Conservation (phyloP, 2,797 vertebrate species). For the Betta splendens region DNA sequence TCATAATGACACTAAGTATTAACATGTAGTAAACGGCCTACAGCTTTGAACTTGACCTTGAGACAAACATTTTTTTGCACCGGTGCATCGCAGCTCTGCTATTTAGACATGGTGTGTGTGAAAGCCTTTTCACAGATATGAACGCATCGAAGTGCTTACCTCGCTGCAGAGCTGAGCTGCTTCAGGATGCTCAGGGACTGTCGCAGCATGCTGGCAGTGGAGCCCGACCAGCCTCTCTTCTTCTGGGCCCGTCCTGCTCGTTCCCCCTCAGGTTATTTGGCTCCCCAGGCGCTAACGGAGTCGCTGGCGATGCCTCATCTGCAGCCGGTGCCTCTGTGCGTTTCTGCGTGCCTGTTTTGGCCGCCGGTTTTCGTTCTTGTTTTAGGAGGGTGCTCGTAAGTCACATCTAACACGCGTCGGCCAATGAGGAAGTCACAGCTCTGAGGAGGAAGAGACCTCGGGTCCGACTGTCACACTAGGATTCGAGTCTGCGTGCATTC, state of each 20-base stretch:
- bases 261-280: constrained; percentile 11
- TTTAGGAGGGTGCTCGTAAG: constrained; percentile 47
- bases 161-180: constrained; percentile 72
- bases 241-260: constrained; percentile 18
- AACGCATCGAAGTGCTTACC: constrained; percentile 57
- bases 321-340: background rate
- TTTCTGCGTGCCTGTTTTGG: constrained; percentile 8
- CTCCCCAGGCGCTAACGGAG: constrained; percentile 14
- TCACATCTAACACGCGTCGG: constrained; percentile 27
- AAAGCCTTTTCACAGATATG: no score
- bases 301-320: background rate
- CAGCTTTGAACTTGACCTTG: no score
- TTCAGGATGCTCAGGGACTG: constrained; percentile 81
- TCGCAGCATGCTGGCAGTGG: constrained; percentile 72
- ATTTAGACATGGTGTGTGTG: no score
- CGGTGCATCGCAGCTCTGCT: background rate
- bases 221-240: constrained; percentile 39
- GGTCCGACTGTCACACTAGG: constrained; percentile 19
- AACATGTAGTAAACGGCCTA: no score
- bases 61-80: background rate
- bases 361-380: constrained; percentile 62
- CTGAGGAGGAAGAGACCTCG: constrained; percentile 35
- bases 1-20: no score
- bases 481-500: background rate
- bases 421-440: constrained; percentile 74